Conservation (phyloP, 2,797 vertebrate genomes). For the Rallus crepitans region DNA sequence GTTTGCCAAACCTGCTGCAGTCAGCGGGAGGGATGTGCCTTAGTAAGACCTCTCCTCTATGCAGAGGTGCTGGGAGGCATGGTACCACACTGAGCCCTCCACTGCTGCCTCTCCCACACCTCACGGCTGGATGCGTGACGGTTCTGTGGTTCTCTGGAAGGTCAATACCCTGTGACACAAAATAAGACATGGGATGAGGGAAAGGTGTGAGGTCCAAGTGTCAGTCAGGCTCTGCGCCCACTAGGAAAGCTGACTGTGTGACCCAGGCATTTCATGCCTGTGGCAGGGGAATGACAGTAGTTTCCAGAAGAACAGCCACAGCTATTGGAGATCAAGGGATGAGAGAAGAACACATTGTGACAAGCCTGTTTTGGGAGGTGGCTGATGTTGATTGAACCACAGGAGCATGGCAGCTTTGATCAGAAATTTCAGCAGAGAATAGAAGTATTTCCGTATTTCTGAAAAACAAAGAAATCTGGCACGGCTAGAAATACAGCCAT, state of each 20-base stretch:
- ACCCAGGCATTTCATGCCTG: background rate
- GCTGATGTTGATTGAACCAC: constrained; percentile 11
- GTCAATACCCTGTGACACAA: background rate
- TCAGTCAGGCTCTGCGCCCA: background rate
- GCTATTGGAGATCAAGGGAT: background rate
- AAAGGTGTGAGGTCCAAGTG: background rate
- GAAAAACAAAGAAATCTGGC: constrained; percentile 16
- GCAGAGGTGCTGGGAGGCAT: background rate
- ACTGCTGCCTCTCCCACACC: background rate
- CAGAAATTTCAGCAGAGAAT: background rate
- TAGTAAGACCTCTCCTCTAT: fast-evolving
- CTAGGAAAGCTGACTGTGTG: background rate
- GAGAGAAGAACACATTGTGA: background rate
- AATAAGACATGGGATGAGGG: background rate
- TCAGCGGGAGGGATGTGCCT: background rate
- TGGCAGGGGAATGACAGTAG: background rate
- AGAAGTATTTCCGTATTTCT: background rate
- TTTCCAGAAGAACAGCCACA: background rate
- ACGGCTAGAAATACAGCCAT: constrained; percentile 37
- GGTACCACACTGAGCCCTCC: fast-evolving
- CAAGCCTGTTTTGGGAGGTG: background rate
- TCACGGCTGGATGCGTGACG: fast-evolving
- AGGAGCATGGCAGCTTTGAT: background rate
- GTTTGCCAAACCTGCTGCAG: fast-evolving
- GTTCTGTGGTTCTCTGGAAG: background rate